Base-by-base conservation (phyloP, 2,113 vertebrate genomes). In the Pelvicachromis taeniatus region DNA sequence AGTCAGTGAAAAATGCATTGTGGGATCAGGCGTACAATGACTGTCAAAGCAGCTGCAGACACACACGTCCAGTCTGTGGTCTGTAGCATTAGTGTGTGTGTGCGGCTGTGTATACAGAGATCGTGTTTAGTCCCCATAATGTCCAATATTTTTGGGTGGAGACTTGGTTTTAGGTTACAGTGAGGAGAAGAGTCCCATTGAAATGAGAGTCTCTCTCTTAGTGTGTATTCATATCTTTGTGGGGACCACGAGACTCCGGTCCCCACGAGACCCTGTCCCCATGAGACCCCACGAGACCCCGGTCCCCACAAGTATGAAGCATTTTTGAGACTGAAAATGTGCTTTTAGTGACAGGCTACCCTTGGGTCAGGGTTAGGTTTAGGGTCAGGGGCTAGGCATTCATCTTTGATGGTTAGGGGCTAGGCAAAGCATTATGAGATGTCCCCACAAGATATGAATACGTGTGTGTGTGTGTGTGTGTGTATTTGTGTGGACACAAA, bases 11-110 rank as follows among this genome's bases (percentile, higher is more conserved):
- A 48, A 63, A 48, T 83, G 87, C 82, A 82, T 65, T 19, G 33
- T 83, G 85, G 52, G 16, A 80, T 7, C 77, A 33, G n/a, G 48
- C 31, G 26, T 45, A 17, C 35, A 65, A n/a, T 65, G 61, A 48
- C 88, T 45, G 83, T 77, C 73, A 17, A 10, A 85, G 52, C 87
- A 92, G 80, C 87, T 90, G 87, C 78, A 85, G 33, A 83, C 26
- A 85, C 80, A 85, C 63, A 63, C 45, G 52, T n/a, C 9, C 4
- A 19, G n/a, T 53, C 52, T 53, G 17, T 50, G 17, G 7, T 52
- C 50, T 52, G 19, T 70, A 48, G 21, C 21, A 73, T 48, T 26
- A 73, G 61, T 14, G 35, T 59, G 26, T 42, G 61, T 65, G 16
- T 38, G 59, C 1, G 33, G 31, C 33, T 63, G 10, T 65, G 35